Evolutionary conservation across 2,113 vertebrate species (phyloP).

Genomic region (Suncus etruscus): DNA sequence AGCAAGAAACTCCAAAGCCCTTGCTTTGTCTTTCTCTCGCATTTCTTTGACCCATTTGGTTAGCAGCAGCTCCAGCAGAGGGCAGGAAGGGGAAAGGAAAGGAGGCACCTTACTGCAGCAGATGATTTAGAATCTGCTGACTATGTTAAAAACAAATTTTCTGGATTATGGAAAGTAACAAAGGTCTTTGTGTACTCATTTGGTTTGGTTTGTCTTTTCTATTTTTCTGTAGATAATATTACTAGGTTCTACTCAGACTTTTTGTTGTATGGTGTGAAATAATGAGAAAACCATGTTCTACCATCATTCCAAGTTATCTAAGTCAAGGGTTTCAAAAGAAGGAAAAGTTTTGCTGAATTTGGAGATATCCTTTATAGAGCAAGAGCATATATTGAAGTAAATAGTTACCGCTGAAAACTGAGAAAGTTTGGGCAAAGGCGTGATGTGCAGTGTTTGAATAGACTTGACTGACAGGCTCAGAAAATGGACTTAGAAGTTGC

Average conservation of each 20-base stretch:
- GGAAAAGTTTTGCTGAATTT: not conserved
- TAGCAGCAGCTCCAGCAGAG: slow-evolving; percentile 78
- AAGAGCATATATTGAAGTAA: not conserved
- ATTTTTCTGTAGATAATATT: not conserved
- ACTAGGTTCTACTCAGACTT: not conserved
- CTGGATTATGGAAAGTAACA: slow-evolving; percentile 37
- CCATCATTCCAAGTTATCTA: not conserved
- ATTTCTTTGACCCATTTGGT: not conserved
- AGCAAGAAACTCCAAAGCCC: not conserved
- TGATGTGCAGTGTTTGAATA: slow-evolving; percentile 19
- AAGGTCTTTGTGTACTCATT: not conserved
- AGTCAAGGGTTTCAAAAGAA: slow-evolving; percentile 5
- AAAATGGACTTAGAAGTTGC: not conserved
- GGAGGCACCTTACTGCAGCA: not conserved
- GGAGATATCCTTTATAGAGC: not conserved
- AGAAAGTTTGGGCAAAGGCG: not conserved
- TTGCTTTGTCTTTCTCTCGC: not conserved
- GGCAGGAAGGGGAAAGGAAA: slow-evolving; percentile 77
- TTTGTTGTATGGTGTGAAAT: not conserved
- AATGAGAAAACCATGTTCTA: not conserved
- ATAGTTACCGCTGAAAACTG: not conserved
- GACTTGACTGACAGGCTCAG: not conserved
- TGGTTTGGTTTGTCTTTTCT: not conserved
- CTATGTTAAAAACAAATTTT: slow-evolving; percentile 50
- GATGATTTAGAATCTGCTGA: slow-evolving; percentile 1